Conservation (phyloP, 1,140 invertebrate species). For the Euglossa dilemma region DNA sequence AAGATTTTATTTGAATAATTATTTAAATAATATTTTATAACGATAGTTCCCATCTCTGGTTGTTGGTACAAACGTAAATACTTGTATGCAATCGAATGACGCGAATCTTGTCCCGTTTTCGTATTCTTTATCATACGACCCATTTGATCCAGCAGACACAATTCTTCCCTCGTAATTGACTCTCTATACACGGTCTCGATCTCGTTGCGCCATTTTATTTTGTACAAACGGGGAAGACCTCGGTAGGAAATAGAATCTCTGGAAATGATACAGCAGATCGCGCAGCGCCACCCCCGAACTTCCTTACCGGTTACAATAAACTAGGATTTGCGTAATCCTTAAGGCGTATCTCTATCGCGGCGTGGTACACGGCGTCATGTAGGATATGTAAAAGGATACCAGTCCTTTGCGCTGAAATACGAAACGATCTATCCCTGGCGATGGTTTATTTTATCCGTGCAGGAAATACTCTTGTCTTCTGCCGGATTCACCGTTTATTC, state of each 20-base stretch:
- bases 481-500: background rate
- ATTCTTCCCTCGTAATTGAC: background rate
- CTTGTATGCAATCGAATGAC: background rate
- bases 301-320: slow-evolving; percentile 37
- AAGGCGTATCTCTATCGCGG: slow-evolving; percentile 6
- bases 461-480: slow-evolving; percentile 19
- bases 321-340: slow-evolving; percentile 34
- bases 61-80: no score
- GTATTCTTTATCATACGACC: background rate
- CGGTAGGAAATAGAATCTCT: background rate
- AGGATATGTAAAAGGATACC: background rate
- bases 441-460: background rate
- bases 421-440: slow-evolving; percentile 15
- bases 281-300: background rate
- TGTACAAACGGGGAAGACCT: background rate
- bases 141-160: background rate
- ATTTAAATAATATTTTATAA: no score
- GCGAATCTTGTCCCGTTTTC: background rate
- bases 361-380: slow-evolving; percentile 16
- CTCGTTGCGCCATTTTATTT: background rate
- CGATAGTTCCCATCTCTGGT: no score
- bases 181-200: background rate
- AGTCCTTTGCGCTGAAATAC: background rate
- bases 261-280: background rate
- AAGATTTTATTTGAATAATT: no score